These are phyloP conservation scores for Macrocentrus cingulum DNA, from an alignment of 1,140 invertebrate genomes.

Conservation along the genomic window DNA sequence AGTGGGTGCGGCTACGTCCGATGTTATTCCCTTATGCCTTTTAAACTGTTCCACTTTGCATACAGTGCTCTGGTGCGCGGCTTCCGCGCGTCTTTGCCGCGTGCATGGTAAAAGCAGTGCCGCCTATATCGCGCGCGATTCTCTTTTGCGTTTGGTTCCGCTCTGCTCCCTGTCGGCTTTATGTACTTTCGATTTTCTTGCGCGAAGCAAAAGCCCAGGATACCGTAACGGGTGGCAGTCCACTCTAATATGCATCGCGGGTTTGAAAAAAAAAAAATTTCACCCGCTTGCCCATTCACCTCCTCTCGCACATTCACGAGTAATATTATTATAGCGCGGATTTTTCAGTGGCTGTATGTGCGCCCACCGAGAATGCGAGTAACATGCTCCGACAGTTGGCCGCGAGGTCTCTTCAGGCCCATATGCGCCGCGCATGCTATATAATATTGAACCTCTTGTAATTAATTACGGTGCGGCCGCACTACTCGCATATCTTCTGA, in stretches of 20 bases:
- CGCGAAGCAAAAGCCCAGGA: constrained; percentile 17
- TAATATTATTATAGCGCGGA: too few species aligned
- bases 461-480: constrained; percentile 48
- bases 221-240: constrained; percentile 30
- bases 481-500: constrained; percentile 45
- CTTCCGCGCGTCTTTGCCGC: constrained; percentile 17
- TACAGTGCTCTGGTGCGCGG: constrained; percentile 19
- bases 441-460: constrained; percentile 38
- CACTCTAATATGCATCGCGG: constrained; percentile 22
- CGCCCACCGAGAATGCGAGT: constrained; percentile 4
- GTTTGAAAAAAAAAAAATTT: background rate
- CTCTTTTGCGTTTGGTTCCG: background rate
- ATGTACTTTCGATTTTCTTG: constrained; percentile 45
- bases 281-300: background rate
- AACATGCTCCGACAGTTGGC: constrained; percentile 1
- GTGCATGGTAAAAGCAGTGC: constrained; percentile 24
- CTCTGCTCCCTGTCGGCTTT: constrained; percentile 27
- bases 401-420: background rate
- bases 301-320: too few species aligned
- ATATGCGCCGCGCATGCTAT: constrained; percentile 7
- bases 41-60: constrained; percentile 26
- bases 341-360: too few species aligned
- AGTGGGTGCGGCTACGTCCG: constrained; percentile 22
- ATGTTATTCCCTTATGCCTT: constrained; percentile 27
- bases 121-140: constrained; percentile 4